A percentile compares a stretch with the other conserved stretches of the same genome.
These are phyloP conservation scores for Dipodomys ordii DNA, from an alignment of 2,113 vertebrate species.

Conservation along the genomic window DNA sequence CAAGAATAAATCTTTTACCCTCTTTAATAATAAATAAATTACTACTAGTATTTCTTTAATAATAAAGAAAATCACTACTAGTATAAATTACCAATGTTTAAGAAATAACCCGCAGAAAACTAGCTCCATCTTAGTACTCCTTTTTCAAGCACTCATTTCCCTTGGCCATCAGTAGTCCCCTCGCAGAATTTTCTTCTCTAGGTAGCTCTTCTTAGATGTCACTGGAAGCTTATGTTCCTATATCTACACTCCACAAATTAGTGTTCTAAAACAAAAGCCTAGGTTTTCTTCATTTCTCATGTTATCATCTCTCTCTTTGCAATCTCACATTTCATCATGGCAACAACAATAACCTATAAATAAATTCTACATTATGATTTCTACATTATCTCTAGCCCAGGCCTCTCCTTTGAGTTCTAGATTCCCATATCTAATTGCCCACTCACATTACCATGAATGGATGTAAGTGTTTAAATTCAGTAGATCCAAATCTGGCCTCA, in stretches of 20 bases:
- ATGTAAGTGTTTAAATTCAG: slow-evolving; percentile 8
- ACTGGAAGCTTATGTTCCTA: not conserved
- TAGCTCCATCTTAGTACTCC: not conserved
- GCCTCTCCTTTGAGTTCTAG: not conserved
- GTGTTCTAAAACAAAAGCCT: not conserved
- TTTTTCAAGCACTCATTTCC: slow-evolving; percentile 24
- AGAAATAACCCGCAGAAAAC: slow-evolving; percentile 15
- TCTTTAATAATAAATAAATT: not conserved
- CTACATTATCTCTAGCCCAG: not conserved
- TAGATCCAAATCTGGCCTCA: not conserved
- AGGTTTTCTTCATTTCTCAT: not conserved
- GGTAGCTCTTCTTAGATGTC: not conserved
- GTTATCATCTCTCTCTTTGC: not conserved
- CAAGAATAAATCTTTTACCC: slow-evolving; percentile 16
- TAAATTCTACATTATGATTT: not conserved
- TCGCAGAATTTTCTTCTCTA: slow-evolving; percentile 42
- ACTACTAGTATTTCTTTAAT: not conserved
- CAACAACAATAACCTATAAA: not conserved
- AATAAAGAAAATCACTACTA: slow-evolving; percentile 27
- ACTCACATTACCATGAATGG: not conserved
- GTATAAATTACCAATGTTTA: slow-evolving; percentile 15
- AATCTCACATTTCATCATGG: not conserved
- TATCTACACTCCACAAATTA: not conserved
- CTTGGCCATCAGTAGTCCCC: not conserved
- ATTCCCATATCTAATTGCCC: not conserved